Conservation (phyloP, 2,888 invertebrate genomes). For the Oeneis ivallda region DNA sequence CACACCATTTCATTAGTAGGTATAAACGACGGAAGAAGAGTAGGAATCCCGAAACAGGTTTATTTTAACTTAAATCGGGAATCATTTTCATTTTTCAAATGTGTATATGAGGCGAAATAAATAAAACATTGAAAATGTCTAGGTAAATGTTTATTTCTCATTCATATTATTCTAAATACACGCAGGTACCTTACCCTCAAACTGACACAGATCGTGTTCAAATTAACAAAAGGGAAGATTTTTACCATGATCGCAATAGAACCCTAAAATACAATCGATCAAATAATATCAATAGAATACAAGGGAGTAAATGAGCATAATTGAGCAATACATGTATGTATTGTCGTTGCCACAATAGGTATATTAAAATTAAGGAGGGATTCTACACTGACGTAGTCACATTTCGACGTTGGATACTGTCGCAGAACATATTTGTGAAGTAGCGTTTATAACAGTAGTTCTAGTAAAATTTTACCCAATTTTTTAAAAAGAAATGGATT, state of each 20-base stretch:
- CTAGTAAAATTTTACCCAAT: too few species aligned
- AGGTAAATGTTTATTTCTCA: slow-evolving; percentile 76
- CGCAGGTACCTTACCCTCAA: slow-evolving; percentile 50
- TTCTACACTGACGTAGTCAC: slow-evolving; percentile 38
- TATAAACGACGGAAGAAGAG: too few species aligned
- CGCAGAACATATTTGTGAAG: background rate
- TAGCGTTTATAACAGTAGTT: too few species aligned
- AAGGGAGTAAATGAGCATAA: slow-evolving; percentile 68
- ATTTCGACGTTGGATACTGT: slow-evolving; percentile 4
- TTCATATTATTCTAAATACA: slow-evolving; percentile 71
- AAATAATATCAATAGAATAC: slow-evolving; percentile 38
- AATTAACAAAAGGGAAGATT: slow-evolving; percentile 46
- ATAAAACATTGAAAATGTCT: slow-evolving; percentile 56
- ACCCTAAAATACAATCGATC: slow-evolving; percentile 39
- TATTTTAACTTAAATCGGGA: too few species aligned
- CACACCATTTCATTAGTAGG: too few species aligned
- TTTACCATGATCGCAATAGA: slow-evolving; percentile 48
- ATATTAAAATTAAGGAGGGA: slow-evolving; percentile 58
- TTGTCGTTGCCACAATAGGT: slow-evolving; percentile 70
- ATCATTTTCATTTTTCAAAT: too few species aligned
- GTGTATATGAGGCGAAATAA: too few species aligned
- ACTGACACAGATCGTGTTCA: slow-evolving; percentile 63
- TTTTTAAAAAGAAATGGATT: too few species aligned
- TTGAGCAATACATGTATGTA: slow-evolving; percentile 75
- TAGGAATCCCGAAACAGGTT: too few species aligned